Base-by-base conservation (phyloP, 2,888 invertebrate genomes). In the Rhaphigaster nebulosa region DNA sequence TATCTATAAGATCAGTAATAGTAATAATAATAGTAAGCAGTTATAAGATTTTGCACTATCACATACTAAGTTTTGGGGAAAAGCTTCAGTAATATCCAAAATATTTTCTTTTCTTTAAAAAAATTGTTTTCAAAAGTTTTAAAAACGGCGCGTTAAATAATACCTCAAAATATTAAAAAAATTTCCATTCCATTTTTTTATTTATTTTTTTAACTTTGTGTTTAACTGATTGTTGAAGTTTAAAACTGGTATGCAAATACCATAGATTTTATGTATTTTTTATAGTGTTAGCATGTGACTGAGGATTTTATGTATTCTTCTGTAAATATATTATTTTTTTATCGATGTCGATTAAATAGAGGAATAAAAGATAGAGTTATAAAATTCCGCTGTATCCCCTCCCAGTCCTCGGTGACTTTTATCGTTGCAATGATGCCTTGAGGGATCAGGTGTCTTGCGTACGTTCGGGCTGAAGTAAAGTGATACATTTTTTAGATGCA, bases 301-400 rank as follows among this genome's bases (percentile, higher is more conserved):
- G 41, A 20, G 26, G n/a, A 45, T 84, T 84, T 84, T 84, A 84
- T 84, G 84, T 84, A 84, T 45, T 84, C n/a, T 84, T 38, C 41
- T 41, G 84, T 84, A 84, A 84, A 84, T 84, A 84, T 84, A 45
- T 84, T 84, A n/a, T 84, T 84, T 26, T 80, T 45, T 84, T 45
- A 84, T 84, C 18, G 45, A 45, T 18, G n/a, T 1, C 84, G 84
- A 84, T 84, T 84, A 45, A 84, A 84, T 41, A 13, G 45, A 50
- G n/a, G 45, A 84, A 84, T 84, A 84, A 84, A 84, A 84, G 84
- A 12, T 4, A 23, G n/a, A n/a, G 84, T 41, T 84, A 84, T 84
- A 84, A 80, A 84, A 76, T 76, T 76, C 70, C 18, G 4, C 18
- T 29, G 18, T 34, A 70, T 70, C 70, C 70, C 70, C 20, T 76